These are phyloP conservation scores for Aleadryas rufinucha DNA, from an alignment of 2,113 vertebrate genomes.

Conservation along the genomic window DNA sequence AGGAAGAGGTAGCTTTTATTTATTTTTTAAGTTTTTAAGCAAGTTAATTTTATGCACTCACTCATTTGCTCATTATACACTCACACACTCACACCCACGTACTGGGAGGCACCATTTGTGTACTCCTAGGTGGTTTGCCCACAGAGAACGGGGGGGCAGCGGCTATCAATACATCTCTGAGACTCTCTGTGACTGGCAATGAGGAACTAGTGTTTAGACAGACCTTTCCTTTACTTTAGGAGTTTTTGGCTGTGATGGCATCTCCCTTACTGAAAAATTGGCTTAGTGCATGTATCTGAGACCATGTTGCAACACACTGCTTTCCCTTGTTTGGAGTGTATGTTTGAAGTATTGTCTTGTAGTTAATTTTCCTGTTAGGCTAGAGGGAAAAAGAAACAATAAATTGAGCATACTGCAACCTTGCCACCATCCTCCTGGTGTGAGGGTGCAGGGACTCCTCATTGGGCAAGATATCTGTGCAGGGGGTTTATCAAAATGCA, in stretches of 20 bases:
- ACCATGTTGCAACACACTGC: neutral
- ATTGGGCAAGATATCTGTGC: neutral
- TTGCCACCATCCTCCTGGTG: neutral
- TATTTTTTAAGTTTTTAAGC: neutral
- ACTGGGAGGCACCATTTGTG: neutral
- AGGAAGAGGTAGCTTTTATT: neutral
- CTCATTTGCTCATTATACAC: neutral
- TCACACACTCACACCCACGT: neutral
- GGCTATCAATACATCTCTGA: neutral
- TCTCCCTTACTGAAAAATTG: neutral
- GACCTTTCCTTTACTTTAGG: neutral
- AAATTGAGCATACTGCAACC: neutral
- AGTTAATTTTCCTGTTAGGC: neutral
- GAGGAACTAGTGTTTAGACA: neutral
- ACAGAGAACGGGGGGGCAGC: accelerated
- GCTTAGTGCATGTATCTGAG: neutral
- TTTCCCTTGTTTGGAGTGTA: neutral
- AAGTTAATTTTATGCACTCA: neutral
- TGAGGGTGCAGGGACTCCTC: neutral
- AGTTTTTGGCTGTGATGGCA: neutral
- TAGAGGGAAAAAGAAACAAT: neutral
- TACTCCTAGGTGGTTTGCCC: neutral
- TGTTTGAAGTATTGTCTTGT: neutral
- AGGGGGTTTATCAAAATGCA: neutral
- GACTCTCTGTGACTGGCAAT: neutral